Evolutionary conservation across 2,888 invertebrate species (phyloP).

Genomic region (Platycheirus albimanus): DNA sequence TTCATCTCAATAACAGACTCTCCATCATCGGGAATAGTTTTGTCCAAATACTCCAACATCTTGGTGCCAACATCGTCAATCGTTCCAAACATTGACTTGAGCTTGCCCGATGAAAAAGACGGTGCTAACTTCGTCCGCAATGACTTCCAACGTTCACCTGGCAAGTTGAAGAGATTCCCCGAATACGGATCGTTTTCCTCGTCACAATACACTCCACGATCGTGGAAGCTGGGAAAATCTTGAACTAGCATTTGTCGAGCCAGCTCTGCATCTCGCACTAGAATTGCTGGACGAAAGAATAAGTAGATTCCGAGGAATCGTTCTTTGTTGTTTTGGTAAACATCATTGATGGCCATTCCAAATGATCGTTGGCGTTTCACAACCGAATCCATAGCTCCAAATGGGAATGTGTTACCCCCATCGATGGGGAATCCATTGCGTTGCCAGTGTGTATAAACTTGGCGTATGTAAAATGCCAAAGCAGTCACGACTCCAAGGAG

Average conservation of each 20-base stretch:
- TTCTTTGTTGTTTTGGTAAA: constrained; percentile 83
- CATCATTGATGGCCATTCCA: constrained; percentile 85
- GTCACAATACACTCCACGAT: constrained; percentile 86
- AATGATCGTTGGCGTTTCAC: constrained; percentile 85
- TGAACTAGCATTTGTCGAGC: constrained; percentile 85
- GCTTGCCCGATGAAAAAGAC: constrained; percentile 87
- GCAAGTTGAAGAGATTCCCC: constrained; percentile 84
- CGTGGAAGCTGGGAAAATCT: constrained; percentile 87
- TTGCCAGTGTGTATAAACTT: constrained; percentile 79
- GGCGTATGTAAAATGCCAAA: constrained; percentile 77
- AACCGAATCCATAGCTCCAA: constrained; percentile 85
- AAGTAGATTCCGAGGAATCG: constrained; percentile 86
- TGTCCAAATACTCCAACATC: constrained; percentile 83
- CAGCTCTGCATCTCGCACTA: constrained; percentile 86
- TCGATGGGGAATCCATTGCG: constrained; percentile 80
- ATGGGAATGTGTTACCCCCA: constrained; percentile 85
- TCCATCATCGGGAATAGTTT: constrained; percentile 79
- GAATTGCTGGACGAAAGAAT: constrained; percentile 85
- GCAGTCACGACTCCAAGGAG: constrained; percentile 28
- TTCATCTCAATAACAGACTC: constrained; percentile 83
- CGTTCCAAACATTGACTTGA: constrained; percentile 86
- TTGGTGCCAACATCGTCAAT: constrained; percentile 85
- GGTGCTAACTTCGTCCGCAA: constrained; percentile 86
- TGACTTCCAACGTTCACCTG: constrained; percentile 85
- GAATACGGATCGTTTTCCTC: constrained; percentile 85